Conservation (phyloP, 2,797 vertebrate genomes). For the Sebastes wilsoni region DNA sequence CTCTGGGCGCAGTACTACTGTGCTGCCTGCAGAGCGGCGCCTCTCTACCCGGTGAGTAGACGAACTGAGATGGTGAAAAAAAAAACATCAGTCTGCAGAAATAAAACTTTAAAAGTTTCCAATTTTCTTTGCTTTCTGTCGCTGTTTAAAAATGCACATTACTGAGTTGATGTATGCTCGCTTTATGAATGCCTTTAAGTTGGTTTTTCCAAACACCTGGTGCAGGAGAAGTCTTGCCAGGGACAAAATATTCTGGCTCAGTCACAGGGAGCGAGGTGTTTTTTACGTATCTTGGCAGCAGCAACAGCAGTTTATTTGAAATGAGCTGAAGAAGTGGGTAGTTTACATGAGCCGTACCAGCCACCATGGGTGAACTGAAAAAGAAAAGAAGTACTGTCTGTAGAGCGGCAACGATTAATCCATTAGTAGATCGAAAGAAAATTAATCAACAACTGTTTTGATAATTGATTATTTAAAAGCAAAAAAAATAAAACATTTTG, state of each 20-base stretch:
- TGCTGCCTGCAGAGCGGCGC: slow-evolving; percentile 77
- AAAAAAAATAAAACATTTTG: background rate
- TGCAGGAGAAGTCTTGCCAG: slow-evolving; percentile 32
- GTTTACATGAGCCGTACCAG: slow-evolving; percentile 3
- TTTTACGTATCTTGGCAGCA: slow-evolving; percentile 55
- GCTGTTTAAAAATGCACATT: background rate
- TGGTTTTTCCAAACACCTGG: slow-evolving; percentile 56
- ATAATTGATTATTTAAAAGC: background rate
- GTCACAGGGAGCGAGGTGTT: slow-evolving; percentile 36
- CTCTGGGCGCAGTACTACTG: slow-evolving; percentile 76
- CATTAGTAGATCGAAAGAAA: background rate
- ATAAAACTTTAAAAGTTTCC: background rate
- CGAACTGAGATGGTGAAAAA: background rate
- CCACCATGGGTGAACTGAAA: slow-evolving; percentile 4
- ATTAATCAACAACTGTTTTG: background rate
- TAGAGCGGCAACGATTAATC: background rate
- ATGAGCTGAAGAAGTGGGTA: slow-evolving; percentile 34
- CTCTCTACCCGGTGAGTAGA: slow-evolving; percentile 70
- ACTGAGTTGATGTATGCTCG: background rate
- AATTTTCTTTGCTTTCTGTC: background rate
- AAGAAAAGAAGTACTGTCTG: slow-evolving; percentile 33
- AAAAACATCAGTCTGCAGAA: background rate
- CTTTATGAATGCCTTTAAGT: slow-evolving; percentile 26
- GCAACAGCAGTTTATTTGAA: slow-evolving; percentile 59
- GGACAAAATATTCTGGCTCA: slow-evolving; percentile 44